These are phyloP conservation scores for Fringilla coelebs DNA, from an alignment of 2,797 vertebrate genomes.

Conservation along the genomic window DNA sequence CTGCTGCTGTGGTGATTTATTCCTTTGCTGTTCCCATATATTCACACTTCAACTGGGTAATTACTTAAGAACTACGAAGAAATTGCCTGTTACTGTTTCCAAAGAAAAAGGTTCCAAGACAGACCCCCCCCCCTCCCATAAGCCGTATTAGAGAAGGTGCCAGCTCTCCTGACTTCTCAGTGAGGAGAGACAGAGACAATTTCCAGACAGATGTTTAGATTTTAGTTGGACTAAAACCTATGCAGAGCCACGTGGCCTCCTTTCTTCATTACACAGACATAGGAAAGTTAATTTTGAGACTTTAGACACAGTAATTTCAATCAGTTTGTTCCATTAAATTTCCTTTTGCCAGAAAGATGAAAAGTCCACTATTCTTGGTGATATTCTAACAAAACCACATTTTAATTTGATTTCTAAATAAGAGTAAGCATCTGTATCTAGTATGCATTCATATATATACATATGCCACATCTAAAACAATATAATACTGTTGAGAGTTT, in stretches of 20 bases:
- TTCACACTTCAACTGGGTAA: background rate
- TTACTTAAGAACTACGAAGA: background rate
- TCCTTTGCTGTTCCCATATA: background rate
- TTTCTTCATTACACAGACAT: background rate
- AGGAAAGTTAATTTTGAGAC: background rate
- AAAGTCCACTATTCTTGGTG: background rate
- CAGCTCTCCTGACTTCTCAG: background rate
- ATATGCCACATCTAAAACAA: background rate
- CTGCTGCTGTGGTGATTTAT: constrained; percentile 12
- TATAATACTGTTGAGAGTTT: background rate
- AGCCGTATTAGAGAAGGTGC: background rate
- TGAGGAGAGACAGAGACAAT: background rate
- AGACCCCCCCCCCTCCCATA: background rate
- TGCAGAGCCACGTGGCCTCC: background rate
- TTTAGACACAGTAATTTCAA: background rate
- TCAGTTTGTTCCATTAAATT: background rate
- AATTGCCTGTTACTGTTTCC: background rate
- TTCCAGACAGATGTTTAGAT: background rate
- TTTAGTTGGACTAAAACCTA: background rate
- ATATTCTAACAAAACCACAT: background rate
- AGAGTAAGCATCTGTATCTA: background rate
- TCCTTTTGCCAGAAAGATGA: background rate
- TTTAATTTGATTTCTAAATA: background rate
- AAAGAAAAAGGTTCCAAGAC: background rate
- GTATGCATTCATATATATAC: background rate